Evolutionary conservation across 2,113 vertebrate genomes (phyloP), one percentile per base, ranked within the genome.

Genomic region (Craseonycteris thonglongyai): DNA sequence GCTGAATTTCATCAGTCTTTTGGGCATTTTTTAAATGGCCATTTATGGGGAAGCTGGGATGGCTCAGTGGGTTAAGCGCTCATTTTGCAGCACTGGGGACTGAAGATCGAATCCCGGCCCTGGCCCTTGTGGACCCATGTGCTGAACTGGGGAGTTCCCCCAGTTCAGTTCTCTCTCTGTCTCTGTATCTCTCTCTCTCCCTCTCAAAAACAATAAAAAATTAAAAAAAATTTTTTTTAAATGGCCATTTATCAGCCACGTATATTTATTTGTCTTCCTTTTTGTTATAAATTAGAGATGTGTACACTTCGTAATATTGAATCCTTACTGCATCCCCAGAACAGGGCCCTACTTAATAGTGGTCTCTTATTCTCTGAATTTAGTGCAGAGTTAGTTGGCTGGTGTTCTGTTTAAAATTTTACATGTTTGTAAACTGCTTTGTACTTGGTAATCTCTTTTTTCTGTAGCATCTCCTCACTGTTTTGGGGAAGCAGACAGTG

Each of bases 221-320:
- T n/a, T n/a, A n/a, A n/a, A n/a, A n/a, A n/a, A n/a, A n/a, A n/a
- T n/a, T n/a, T n/a, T n/a, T 93, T 40, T 18, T 40, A 51, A 76
- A 21, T 63, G n/a, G 24, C 40, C 9, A 0, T 66, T 30, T 51
- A 11, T 65, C 72, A 30, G 7, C 71, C 19, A 30, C 10, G 28
- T 5, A 0, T 79, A 0, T 47, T 14, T 63, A 15, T 56, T n/a
- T 18, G 3, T 12, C 16, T 6, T 81, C 54, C 54, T 94, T 54
- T 82, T 30, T 45, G 16, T 19, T 79, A 3, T 26, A 33, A 51
- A 7, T 68, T 49, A 18, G 49, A 35, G 21, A 30, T 33, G 6
- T 47, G 1, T 26, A 33, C 7, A 26, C 71, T 68, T 79, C 61
- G 40, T 85, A 5, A 22, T 33, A 21, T 5, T 45, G 72, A 68